Conservation (phyloP, 2,888 invertebrate genomes). For the Drosophila histrio region DNA sequence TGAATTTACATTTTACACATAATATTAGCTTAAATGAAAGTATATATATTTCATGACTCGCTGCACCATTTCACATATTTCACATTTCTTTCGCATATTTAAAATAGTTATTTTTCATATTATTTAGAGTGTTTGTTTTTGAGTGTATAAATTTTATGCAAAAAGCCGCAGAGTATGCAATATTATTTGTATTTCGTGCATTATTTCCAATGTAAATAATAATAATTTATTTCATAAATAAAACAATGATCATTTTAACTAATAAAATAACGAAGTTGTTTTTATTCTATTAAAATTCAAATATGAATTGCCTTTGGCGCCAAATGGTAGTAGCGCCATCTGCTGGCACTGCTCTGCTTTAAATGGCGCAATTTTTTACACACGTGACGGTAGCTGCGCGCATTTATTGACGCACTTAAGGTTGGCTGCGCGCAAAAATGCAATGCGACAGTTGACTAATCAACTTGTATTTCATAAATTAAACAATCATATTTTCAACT, state of each 20-base stretch:
- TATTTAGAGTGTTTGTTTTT: slow-evolving; percentile 64
- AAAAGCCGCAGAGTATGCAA: slow-evolving; percentile 65
- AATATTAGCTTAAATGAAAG: not conserved
- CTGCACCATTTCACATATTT: slow-evolving; percentile 21
- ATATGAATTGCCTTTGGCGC: not conserved
- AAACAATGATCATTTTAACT: slow-evolving; percentile 72
- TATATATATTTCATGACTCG: slow-evolving; percentile 27
- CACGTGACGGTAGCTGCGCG: slow-evolving; percentile 2
- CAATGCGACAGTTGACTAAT: too few species aligned
- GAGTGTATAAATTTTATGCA: slow-evolving; percentile 56
- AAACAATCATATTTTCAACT: too few species aligned
- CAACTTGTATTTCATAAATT: too few species aligned
- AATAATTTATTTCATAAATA: slow-evolving; percentile 79
- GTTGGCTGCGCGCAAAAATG: not conserved
- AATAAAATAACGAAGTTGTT: slow-evolving; percentile 25
- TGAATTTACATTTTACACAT: slow-evolving; percentile 24
- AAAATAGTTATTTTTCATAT: slow-evolving; percentile 42
- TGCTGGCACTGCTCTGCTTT: not conserved
- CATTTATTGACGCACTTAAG: not conserved
- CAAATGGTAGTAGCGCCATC: not conserved
- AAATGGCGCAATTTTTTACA: too few species aligned
- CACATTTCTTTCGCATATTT: slow-evolving; percentile 34
- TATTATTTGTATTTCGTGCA: slow-evolving; percentile 78
- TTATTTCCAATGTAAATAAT: slow-evolving; percentile 79
- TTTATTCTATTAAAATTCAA: not conserved